Conservation (phyloP, 2,888 invertebrate genomes). For the Pegoplata infirma region DNA sequence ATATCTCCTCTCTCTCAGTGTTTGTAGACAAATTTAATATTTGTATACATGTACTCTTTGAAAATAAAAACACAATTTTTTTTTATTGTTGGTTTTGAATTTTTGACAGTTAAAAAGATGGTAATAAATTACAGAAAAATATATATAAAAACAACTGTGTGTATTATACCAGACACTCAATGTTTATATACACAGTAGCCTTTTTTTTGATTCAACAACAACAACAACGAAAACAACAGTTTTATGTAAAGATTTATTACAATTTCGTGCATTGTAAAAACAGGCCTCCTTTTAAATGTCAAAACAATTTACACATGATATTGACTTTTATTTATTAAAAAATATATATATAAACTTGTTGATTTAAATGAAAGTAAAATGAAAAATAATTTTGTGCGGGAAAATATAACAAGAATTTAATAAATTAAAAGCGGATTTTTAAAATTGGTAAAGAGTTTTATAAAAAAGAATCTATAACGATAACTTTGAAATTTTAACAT, state of each 20-base stretch:
- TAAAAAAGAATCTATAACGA: background rate
- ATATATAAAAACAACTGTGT: slow-evolving; percentile 13
- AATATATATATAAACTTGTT: slow-evolving; percentile 62
- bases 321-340: slow-evolving; percentile 52
- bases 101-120: slow-evolving; percentile 63
- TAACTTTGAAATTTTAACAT: background rate
- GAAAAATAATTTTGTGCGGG: slow-evolving; percentile 17
- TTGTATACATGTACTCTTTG: background rate
- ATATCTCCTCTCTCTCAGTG: slow-evolving; percentile 5
- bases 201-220: slow-evolving; percentile 44
- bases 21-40: background rate
- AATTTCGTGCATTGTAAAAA: slow-evolving; percentile 65
- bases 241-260: slow-evolving; percentile 65
- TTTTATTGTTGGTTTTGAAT: slow-evolving; percentile 39
- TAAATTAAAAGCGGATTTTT: too few species aligned
- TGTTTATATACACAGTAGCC: slow-evolving; percentile 56
- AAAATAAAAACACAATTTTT: slow-evolving; percentile 10
- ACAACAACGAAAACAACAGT: slow-evolving; percentile 35
- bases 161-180: slow-evolving; percentile 36
- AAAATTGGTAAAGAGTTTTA: too few species aligned
- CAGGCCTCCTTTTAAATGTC: slow-evolving; percentile 65
- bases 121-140: slow-evolving; percentile 58
- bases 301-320: slow-evolving; percentile 60
- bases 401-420: too few species aligned
- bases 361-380: slow-evolving; percentile 41